Percentiles rank a stretch among this genome's conserved stretches.
These are phyloP conservation scores for Danaus plexippus DNA, from an alignment of 1,140 invertebrate genomes.

Conservation along the genomic window DNA sequence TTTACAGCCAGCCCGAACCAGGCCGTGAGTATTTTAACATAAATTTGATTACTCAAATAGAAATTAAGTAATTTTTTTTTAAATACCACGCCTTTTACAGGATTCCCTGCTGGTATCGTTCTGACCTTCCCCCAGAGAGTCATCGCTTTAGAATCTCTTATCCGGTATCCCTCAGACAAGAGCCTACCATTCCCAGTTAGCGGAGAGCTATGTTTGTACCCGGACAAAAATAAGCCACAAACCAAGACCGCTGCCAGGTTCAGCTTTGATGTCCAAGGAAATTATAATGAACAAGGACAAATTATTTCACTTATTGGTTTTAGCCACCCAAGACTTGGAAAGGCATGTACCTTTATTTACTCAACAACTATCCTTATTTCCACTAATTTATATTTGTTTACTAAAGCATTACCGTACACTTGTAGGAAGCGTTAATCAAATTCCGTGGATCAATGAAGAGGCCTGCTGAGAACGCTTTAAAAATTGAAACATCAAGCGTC, in stretches of 20 bases:
- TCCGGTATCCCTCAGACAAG: constrained; percentile 54
- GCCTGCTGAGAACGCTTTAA: constrained; percentile 33
- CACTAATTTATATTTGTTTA: neutral
- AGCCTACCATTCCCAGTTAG: constrained; percentile 46
- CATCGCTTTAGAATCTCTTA: constrained; percentile 72
- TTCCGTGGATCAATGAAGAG: constrained; percentile 31
- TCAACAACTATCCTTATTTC: neutral
- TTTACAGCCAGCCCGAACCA: constrained; percentile 74
- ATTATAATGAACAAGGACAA: constrained; percentile 59
- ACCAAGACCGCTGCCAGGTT: constrained; percentile 74
- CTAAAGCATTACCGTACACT: constrained; percentile 6
- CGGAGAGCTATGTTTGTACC: constrained; percentile 73
- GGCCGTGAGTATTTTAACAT: constrained; percentile 42
- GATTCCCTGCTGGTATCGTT: constrained; percentile 67
- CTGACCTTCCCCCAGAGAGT: constrained; percentile 77
- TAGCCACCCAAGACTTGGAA: constrained; percentile 76
- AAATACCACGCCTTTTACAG: constrained; percentile 24
- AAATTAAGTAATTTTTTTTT: too few species aligned
- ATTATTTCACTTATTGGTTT: constrained; percentile 74
- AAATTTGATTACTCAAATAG: too few species aligned
- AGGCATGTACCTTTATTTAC: constrained; percentile 55
- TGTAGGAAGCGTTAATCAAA: constrained; percentile 48
- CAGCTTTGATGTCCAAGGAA: constrained; percentile 59
- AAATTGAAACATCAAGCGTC: constrained; percentile 40
- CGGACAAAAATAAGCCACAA: constrained; percentile 80